Base-by-base conservation (phyloP, 2,888 invertebrate species). In the Dicranocentrus wangi region DNA sequence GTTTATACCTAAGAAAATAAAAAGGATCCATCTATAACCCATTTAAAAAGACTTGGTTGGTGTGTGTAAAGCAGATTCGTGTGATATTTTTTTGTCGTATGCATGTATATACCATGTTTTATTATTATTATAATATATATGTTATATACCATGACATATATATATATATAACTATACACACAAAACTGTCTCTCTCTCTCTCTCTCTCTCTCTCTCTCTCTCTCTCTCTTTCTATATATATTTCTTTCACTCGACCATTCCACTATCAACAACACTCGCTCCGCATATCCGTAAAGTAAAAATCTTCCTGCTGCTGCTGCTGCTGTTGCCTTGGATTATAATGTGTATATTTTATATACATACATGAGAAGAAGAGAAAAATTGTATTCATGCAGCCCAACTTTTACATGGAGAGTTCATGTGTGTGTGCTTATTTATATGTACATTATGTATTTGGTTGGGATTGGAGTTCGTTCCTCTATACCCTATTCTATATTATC, bases 241-340 rank as follows among this genome's bases (percentile, higher is more conserved):
- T 53, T 47, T 73, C 73, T 77, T 77, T 77, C 70, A 69, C 77
- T 77, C 69, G 66, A 58, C 77, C 63, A 77, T 77, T 77, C 77
- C 69, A 66, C 76, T 73, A 47, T 76, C 60, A 28, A 55, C 28
- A 55, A 28, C 28, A 28, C 60, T 47, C 60, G 32, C 19, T 10
- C 53, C 55, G 42, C 58, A 58, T 66, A 60, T 76, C 68, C 66
- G 68, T 76, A 75, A 58, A 75, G 70, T 53, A 76, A 68, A 76
- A 76, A 77, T 69, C 68, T 43, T 69, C 76, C 60, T 77, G 43
- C 61, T 63, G 51, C 75, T 17, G n/a, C 55, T n/a, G n/a, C n/a
- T n/a, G n/a, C n/a, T n/a, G n/a, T n/a, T n/a, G n/a, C n/a, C n/a
- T 21, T 1, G 19, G 1, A 21, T 51, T 15, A 61, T 28, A 2